These are phyloP conservation scores for Dreissena rostriformis DNA, from an alignment of 1,140 invertebrate species.

Conservation along the genomic window DNA sequence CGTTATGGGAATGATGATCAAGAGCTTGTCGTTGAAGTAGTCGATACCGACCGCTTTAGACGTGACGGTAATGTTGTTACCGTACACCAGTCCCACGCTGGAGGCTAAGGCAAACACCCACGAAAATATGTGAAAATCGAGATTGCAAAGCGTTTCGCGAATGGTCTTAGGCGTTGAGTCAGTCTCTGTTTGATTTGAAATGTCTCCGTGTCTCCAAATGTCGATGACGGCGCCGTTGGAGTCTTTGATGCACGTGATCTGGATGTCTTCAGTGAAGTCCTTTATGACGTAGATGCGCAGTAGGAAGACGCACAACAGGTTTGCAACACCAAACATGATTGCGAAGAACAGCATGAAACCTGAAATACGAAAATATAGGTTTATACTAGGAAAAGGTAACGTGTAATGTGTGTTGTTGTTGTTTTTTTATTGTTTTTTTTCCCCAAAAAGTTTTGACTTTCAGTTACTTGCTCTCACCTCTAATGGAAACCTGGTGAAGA, in stretches of 20 bases:
- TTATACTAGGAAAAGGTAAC: too few relatives aligned
- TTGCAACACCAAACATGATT: slow-evolving; percentile 54
- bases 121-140: slow-evolving; percentile 57
- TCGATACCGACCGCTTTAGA: slow-evolving; percentile 49
- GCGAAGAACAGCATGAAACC: slow-evolving; percentile 64
- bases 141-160: too few relatives aligned
- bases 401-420: too few relatives aligned
- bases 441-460: too few relatives aligned
- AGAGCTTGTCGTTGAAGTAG: slow-evolving; percentile 45
- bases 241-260: slow-evolving; percentile 14
- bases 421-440: too few relatives aligned
- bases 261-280: neutral
- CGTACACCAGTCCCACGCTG: slow-evolving; percentile 45
- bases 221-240: slow-evolving; percentile 24
- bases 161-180: slow-evolving; percentile 15
- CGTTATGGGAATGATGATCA: slow-evolving; percentile 57
- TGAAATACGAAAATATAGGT: slow-evolving; percentile 7
- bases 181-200: slow-evolving; percentile 16
- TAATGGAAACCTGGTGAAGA: too few relatives aligned
- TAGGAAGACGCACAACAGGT: slow-evolving; percentile 60
- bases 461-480: too few relatives aligned
- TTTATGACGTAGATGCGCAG: slow-evolving; percentile 51
- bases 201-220: too few relatives aligned
- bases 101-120: slow-evolving; percentile 59
- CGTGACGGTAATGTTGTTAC: slow-evolving; percentile 55